These are phyloP conservation scores for Leptinotarsa defecta DNA, from an alignment of 1,140 invertebrate genomes.

Conservation along the genomic window DNA sequence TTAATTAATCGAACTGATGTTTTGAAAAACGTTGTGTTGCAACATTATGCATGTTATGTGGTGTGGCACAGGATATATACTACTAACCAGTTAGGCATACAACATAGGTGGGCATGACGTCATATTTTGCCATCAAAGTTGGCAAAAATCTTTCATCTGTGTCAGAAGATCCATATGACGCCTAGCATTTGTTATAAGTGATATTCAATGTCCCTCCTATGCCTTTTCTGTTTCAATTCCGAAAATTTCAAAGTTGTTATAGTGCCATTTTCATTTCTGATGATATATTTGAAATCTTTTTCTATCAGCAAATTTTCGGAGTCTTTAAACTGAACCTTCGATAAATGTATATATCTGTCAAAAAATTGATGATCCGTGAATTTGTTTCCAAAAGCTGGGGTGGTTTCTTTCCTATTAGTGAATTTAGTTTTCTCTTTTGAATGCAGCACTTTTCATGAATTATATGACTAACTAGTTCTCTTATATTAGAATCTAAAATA, in stretches of 20 bases:
- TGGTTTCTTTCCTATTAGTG: no score
- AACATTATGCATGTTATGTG: no score
- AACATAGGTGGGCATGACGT: no score
- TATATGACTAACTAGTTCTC: neutral
- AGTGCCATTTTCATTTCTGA: neutral
- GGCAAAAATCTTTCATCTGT: no score
- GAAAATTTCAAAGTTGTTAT: neutral
- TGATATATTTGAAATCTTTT: neutral
- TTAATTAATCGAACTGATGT: no score
- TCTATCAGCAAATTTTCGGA: neutral
- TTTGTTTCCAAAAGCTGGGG: neutral
- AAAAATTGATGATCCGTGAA: neutral
- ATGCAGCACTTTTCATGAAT: neutral
- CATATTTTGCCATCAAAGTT: no score
- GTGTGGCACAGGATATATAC: no score
- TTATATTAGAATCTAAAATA: neutral
- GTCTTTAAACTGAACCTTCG: neutral
- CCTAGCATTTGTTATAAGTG: neutral
- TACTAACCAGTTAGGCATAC: no score
- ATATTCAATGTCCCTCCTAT: neutral
- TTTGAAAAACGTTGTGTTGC: no score
- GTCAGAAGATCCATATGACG: neutral
- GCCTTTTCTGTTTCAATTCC: neutral
- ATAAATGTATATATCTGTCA: neutral
- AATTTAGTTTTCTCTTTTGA: neutral